These are phyloP conservation scores for Calidris pugnax DNA, from an alignment of 2,113 vertebrate genomes.

Conservation along the genomic window DNA sequence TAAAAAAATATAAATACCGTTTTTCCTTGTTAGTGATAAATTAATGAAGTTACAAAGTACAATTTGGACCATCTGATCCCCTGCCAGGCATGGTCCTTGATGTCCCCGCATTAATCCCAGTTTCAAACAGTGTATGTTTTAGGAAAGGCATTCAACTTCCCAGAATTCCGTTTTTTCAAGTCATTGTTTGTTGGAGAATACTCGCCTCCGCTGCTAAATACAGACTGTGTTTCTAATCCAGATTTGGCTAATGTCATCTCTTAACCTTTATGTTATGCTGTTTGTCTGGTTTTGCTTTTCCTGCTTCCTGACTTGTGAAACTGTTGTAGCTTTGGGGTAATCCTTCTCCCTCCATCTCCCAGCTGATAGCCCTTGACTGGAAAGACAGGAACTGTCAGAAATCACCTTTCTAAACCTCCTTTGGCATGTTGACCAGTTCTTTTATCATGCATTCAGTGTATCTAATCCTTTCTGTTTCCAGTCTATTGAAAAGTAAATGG, in stretches of 20 bases:
- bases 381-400: background rate
- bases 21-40: background rate
- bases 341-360: background rate
- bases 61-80: background rate
- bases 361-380: background rate
- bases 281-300: background rate
- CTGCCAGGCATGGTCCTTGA: background rate
- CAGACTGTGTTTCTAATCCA: background rate
- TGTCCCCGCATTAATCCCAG: background rate
- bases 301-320: background rate
- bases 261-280: background rate
- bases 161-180: background rate
- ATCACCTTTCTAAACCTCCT: background rate
- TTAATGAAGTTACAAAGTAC: background rate
- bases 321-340: background rate
- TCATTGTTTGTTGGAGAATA: background rate
- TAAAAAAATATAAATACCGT: background rate
- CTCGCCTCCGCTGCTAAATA: background rate
- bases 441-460: background rate
- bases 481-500: background rate
- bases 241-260: background rate
- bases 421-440: background rate
- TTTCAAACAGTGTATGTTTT: background rate
- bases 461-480: background rate
- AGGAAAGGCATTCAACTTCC: background rate